phyloP scores from a whole-genome alignment of 2,888 invertebrate genomes.

The Halictus quadricinctus region DNA sequence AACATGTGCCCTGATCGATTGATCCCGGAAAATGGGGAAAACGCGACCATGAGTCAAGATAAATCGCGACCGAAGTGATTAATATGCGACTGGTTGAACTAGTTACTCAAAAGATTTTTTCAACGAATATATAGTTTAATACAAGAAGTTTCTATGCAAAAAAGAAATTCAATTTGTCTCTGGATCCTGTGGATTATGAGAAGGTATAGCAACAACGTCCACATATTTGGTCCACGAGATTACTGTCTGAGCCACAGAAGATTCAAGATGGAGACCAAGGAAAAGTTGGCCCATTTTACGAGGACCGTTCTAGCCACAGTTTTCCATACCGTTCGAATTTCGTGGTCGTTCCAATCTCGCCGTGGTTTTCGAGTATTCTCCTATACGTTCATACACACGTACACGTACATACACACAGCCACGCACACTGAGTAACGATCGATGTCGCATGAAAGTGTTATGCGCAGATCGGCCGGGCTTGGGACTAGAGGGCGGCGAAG shows the following conservation, averaged over 20 bases:
- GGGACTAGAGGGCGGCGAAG: slow-evolving; percentile 55
- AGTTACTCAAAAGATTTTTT: neutral
- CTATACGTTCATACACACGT: neutral
- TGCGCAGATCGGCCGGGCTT: slow-evolving; percentile 65
- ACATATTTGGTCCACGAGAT: neutral
- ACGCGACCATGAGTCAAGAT: neutral
- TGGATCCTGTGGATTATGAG: neutral
- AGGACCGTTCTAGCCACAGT: neutral
- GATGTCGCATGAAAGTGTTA: slow-evolving; percentile 70
- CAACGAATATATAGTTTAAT: no score
- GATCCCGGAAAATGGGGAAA: neutral
- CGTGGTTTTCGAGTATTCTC: slow-evolving; percentile 56
- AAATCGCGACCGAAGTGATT: slow-evolving; percentile 18
- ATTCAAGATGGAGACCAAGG: neutral
- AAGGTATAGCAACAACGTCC: neutral
- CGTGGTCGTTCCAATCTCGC: slow-evolving; percentile 22
- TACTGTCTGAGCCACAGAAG: neutral
- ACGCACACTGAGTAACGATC: slow-evolving; percentile 59
- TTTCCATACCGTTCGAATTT: slow-evolving; percentile 16
- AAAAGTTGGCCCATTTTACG: neutral
- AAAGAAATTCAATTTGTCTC: neutral
- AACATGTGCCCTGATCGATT: neutral
- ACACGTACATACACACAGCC: slow-evolving; percentile 9
- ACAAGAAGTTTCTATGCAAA: neutral
- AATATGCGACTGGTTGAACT: neutral